Conservation (phyloP, 2,113 vertebrate species). For the Vicugna pacos region DNA sequence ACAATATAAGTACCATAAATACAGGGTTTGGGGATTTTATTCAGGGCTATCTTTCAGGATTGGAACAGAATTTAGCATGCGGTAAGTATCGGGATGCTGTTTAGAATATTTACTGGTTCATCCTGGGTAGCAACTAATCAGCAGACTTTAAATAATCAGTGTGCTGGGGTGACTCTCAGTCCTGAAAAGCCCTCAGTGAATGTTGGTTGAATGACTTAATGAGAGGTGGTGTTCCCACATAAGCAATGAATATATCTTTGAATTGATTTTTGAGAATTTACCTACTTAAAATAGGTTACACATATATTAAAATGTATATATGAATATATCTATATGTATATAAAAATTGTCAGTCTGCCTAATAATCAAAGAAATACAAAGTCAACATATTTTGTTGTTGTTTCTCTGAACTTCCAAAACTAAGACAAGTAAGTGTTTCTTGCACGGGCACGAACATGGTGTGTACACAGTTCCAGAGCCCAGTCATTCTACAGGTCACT, state of each 20-base stretch:
- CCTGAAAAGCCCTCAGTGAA: background rate
- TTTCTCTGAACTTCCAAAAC: constrained; percentile 5
- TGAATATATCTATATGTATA: background rate
- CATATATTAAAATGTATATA: background rate
- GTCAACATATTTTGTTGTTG: background rate
- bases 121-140: background rate
- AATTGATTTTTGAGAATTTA: background rate
- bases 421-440: background rate
- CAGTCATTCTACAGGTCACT: background rate
- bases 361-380: constrained; percentile 1
- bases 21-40: background rate
- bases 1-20: background rate
- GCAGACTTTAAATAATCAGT: background rate
- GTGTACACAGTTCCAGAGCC: background rate
- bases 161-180: background rate
- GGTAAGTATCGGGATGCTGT: background rate
- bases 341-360: background rate
- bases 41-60: background rate
- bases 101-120: background rate
- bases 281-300: background rate
- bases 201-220: background rate
- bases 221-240: background rate
- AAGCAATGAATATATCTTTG: background rate
- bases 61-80: background rate
- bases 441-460: background rate